Evolutionary conservation across 2,113 vertebrate species (phyloP), one percentile per base, ranked within the genome.

Genomic region (Chloropsis hardwickii): DNA sequence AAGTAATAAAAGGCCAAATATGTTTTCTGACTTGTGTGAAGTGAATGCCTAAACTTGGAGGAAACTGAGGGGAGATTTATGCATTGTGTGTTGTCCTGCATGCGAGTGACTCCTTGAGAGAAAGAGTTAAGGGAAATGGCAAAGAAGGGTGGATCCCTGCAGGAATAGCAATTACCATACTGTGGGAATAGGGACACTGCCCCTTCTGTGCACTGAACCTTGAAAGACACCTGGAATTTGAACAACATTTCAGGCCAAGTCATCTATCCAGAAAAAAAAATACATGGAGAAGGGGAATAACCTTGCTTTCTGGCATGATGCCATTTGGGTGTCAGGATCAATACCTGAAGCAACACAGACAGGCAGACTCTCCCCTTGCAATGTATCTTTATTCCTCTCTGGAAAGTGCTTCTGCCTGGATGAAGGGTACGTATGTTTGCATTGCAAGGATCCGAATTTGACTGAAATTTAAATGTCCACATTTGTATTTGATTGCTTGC

Each of bases 401-500:
- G 71, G 23, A 42, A 85, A 69, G 51, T 1, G 0, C 1, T 1
- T 47, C 20, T 77, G 35, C 25, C 18, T 42, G 6, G 54, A 7
- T 37, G 25, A 66, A 56, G 13, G 12, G 11, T 50, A 33, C 0
- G 0, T 54, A 6, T 57, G 27, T 86, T 90, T 96, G 51, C 53
- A 61, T 57, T 74, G 27, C 31, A 50, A 51, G 42, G 56, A 74
- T 69, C 39, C 12, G 3, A 60, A 89, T 91, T 79, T 93, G 79
- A 53, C 72, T 50, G 72, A 84, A 67, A 81, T 92, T 79, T 90
- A 47, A 64, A 70, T 88, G 33, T 12, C 35, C 2, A 1, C 54
- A 33, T 90, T 82, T 88, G 39, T 81, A 16, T 95, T 80, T 86
- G 65, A n/a, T 87, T 91, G 62, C 2, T 93, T 88, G 51, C 69